Evolutionary conservation across 1,140 invertebrate species (phyloP).

Genomic region (Drosophila cardini): DNA sequence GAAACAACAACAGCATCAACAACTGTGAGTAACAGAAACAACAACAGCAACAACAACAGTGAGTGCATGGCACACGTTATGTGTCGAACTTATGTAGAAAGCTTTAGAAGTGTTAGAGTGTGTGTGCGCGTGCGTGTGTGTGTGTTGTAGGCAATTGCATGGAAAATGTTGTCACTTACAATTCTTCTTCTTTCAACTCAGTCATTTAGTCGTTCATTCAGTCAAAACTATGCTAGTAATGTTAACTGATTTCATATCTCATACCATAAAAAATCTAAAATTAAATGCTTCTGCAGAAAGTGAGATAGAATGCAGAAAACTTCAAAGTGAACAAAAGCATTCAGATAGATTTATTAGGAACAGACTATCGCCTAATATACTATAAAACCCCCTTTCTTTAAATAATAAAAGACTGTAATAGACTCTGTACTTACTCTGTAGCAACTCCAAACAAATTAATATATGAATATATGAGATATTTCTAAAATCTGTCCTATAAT

Average conservation of each 20-base stretch:
- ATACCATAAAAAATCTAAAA: neutral
- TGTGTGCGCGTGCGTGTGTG: neutral
- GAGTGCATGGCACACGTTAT: conserved; percentile 34
- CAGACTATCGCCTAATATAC: too few relatives aligned
- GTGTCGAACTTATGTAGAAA: conserved; percentile 52
- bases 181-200: conserved; percentile 3
- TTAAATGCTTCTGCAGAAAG: too few relatives aligned
- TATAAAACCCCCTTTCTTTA: too few relatives aligned
- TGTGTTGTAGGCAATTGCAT: conserved; percentile 28
- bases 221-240: conserved; percentile 4
- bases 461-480: too few relatives aligned
- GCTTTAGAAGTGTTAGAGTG: conserved; percentile 48
- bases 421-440: too few relatives aligned
- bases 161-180: conserved; percentile 29
- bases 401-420: too few relatives aligned
- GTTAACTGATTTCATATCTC: neutral
- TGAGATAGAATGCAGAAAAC: too few relatives aligned
- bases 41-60: conserved; percentile 11
- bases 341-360: too few relatives aligned
- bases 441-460: too few relatives aligned
- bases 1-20: conserved; percentile 15
- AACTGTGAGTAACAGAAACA: conserved; percentile 23
- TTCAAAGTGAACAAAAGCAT: too few relatives aligned
- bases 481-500: too few relatives aligned
- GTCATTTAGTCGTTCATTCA: neutral